These are phyloP conservation scores for Tachyglossus aculeatus DNA, from an alignment of 2,797 vertebrate species.

Conservation along the genomic window DNA sequence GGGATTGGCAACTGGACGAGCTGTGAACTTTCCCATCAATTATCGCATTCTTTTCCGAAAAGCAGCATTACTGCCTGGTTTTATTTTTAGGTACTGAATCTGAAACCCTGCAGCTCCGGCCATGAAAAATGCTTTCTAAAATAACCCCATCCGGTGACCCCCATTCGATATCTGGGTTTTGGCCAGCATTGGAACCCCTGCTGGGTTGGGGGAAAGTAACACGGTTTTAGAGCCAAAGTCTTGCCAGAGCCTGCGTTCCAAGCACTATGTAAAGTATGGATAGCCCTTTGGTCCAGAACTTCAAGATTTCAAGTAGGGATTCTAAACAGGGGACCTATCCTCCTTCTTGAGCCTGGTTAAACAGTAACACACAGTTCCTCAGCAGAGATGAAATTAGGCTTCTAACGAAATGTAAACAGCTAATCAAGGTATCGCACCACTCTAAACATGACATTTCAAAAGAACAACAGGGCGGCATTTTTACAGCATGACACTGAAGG, in stretches of 20 bases:
- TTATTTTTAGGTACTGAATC: neutral
- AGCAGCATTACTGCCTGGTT: neutral
- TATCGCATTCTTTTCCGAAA: neutral
- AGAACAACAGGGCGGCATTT: neutral
- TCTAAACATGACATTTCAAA: neutral
- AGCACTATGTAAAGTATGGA: constrained; percentile 32
- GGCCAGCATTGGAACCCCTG: constrained; percentile 23
- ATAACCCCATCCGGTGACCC: constrained; percentile 10
- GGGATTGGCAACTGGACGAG: constrained; percentile 31
- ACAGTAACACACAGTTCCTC: neutral
- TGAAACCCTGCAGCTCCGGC: neutral
- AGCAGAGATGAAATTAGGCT: constrained; percentile 1
- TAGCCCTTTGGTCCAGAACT: neutral
- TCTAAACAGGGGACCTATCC: constrained; percentile 11
- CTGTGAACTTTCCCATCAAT: constrained; percentile 18
- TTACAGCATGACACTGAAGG: neutral
- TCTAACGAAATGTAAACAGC: neutral
- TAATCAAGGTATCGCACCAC: neutral
- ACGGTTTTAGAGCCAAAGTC: constrained; percentile 7
- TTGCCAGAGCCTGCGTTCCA: neutral
- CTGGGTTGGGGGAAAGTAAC: constrained; percentile 37
- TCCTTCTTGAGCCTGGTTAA: constrained; percentile 27
- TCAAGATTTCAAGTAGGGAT: neutral
- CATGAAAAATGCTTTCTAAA: neutral
- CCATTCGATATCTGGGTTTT: constrained; percentile 24